Evolutionary conservation across 2,888 invertebrate species (phyloP).

Genomic region (Monopis laevigella): DNA sequence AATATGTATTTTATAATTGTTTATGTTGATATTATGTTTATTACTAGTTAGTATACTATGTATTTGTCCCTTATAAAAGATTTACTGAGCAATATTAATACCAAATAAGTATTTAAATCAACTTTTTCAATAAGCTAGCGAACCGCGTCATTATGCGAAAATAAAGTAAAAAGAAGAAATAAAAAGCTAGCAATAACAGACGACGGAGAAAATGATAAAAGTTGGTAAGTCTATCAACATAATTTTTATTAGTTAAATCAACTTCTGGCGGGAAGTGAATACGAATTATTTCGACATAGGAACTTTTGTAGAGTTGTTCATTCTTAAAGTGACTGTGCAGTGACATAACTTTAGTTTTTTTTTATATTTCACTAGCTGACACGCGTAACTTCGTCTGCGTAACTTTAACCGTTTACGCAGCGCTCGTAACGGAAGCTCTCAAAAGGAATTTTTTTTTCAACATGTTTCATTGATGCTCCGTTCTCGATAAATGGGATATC

Average conservation of each 20-base stretch:
- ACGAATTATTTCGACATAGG: conserved; percentile 27
- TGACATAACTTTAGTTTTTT: neutral
- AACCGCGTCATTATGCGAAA: conserved; percentile 6
- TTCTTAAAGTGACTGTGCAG: neutral
- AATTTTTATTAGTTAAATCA: conserved; percentile 46
- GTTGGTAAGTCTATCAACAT: conserved; percentile 40
- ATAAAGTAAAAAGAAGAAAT: neutral
- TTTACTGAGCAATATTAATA: too few relatives aligned
- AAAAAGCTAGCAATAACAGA: neutral
- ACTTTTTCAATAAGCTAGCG: neutral
- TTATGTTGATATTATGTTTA: too few relatives aligned
- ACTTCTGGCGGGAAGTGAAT: conserved; percentile 22
- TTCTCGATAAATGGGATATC: too few relatives aligned
- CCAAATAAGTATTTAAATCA: neutral
- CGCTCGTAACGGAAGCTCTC: too few relatives aligned
- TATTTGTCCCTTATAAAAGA: too few relatives aligned
- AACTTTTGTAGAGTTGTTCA: conserved; percentile 17
- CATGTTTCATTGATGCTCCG: neutral
- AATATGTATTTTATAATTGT: too few relatives aligned
- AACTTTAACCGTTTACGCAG: too few relatives aligned
- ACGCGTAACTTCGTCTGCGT: too few relatives aligned
- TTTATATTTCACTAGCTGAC: too few relatives aligned
- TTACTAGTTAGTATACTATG: too few relatives aligned
- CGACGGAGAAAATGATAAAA: conserved; percentile 28
- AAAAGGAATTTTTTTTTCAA: neutral